Conservation (phyloP, 2,888 invertebrate genomes). For the Drosophila ustulata region DNA sequence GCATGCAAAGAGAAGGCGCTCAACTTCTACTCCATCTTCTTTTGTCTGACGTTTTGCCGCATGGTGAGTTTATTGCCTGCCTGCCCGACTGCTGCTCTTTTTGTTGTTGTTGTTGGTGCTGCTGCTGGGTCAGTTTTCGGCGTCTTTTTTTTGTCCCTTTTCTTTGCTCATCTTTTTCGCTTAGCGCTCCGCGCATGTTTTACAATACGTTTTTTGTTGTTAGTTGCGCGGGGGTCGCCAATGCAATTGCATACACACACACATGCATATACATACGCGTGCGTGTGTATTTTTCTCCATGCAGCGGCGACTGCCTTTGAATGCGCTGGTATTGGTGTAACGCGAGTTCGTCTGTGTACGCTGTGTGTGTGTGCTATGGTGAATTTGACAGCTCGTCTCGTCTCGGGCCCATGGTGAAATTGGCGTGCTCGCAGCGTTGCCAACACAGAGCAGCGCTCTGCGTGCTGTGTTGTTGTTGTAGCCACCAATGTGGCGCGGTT, state of each 20-base stretch:
- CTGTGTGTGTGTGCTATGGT: conserved; percentile 45
- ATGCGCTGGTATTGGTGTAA: conserved; percentile 34
- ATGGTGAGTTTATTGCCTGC: conserved; percentile 72
- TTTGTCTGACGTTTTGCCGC: conserved; percentile 80
- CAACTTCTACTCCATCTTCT: conserved; percentile 77
- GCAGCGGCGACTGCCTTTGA: conserved; percentile 60
- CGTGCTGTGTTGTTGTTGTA: conserved; percentile 24
- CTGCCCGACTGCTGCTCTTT: conserved; percentile 25
- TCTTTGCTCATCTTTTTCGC: conserved; percentile 27
- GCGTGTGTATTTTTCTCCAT: conserved; percentile 67
- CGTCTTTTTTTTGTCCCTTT: conserved; percentile 52
- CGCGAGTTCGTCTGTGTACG: conserved; percentile 9
- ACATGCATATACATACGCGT: conserved; percentile 21
- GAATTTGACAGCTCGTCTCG: conserved; percentile 43
- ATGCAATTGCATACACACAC: conserved; percentile 43
- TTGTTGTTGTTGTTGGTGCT: conserved; percentile 32
- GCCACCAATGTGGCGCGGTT: conserved; percentile 63
- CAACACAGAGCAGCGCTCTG: conserved; percentile 46
- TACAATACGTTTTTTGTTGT: conserved; percentile 27
- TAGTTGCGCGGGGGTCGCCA: conserved; percentile 40
- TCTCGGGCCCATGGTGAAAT: conserved; percentile 51
- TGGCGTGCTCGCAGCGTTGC: conserved; percentile 44
- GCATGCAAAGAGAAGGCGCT: conserved; percentile 76
- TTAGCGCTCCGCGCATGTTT: conserved; percentile 28
- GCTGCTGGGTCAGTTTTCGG: conserved; percentile 71